Evolutionary conservation across 2,113 vertebrate species (phyloP).

Genomic region (Fregetta grallaria): DNA sequence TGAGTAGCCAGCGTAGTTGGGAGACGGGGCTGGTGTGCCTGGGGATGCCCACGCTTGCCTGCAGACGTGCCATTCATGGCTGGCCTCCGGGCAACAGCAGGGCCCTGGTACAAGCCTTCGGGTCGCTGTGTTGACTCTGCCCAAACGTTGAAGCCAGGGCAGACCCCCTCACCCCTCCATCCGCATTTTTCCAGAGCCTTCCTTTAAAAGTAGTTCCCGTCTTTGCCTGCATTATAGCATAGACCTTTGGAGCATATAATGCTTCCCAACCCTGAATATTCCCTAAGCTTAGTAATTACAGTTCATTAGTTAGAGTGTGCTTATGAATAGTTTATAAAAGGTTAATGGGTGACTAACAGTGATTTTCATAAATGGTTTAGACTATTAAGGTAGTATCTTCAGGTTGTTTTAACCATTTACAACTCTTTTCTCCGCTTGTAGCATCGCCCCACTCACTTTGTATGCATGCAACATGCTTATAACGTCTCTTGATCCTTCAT

Average conservation of each 20-base stretch:
- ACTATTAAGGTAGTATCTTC: neutral
- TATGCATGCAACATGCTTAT: neutral
- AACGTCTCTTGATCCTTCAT: neutral
- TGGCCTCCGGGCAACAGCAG: neutral
- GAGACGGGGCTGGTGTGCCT: neutral
- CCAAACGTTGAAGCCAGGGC: neutral
- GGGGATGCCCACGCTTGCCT: neutral
- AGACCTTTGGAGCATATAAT: neutral
- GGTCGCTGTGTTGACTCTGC: neutral
- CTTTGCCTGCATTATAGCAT: neutral
- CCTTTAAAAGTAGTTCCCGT: neutral
- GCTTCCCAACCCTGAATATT: neutral
- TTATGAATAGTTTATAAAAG: slow-evolving; percentile 59
- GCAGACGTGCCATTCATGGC: fast-evolving
- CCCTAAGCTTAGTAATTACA: slow-evolving; percentile 20
- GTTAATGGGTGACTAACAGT: slow-evolving; percentile 42
- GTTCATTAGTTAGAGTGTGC: slow-evolving; percentile 1
- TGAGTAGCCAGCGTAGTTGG: neutral
- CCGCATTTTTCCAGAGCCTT: neutral
- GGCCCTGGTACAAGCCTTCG: neutral
- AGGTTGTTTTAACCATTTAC: slow-evolving; percentile 25
- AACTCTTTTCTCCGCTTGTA: neutral
- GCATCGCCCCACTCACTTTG: neutral
- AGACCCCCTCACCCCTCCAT: neutral
- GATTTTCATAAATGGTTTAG: slow-evolving; percentile 38